A percentile compares a stretch with the other conserved stretches of the same genome.
phyloP scores from a whole-genome alignment of 2,888 invertebrate species.

The Leptodirus hochenwartii region DNA sequence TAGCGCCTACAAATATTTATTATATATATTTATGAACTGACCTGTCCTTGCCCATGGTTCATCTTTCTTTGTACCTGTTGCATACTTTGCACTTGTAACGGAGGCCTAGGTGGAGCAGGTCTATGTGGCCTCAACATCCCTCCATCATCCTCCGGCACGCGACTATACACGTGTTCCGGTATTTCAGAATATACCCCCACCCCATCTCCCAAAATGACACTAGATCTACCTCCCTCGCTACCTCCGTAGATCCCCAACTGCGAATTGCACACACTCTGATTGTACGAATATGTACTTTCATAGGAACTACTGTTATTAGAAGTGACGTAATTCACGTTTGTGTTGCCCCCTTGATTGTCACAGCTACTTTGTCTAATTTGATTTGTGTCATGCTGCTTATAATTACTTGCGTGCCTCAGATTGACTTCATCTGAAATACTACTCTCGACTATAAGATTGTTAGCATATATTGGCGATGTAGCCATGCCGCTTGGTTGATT shows the following conservation, averaged over 20 bases:
- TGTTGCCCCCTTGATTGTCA: too few species aligned
- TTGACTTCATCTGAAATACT: too few species aligned
- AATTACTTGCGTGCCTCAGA: constrained; percentile 1
- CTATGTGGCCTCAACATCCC: constrained; percentile 24
- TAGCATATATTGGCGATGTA: too few species aligned
- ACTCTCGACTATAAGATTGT: too few species aligned
- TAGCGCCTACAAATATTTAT: too few species aligned
- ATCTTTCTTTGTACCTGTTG: constrained; percentile 27
- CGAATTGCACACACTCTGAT: constrained; percentile 6
- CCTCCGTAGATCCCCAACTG: constrained; percentile 10
- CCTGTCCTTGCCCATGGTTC: constrained; percentile 25
- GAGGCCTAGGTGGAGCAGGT: constrained; percentile 26
- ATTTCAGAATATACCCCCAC: constrained; percentile 24
- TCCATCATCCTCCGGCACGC: constrained; percentile 22
- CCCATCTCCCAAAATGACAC: constrained; percentile 15
- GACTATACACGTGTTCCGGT: constrained; percentile 25
- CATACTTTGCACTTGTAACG: constrained; percentile 25
- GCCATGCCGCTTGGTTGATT: too few species aligned
- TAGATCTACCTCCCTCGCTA: constrained; percentile 8
- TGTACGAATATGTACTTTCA: constrained; percentile 1
- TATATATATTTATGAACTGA: constrained; percentile 11
- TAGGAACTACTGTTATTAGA: too few species aligned
- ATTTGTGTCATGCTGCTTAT: not conserved
- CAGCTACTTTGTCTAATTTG: not conserved
- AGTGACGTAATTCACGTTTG: too few species aligned